Base-by-base conservation (phyloP, 2,797 vertebrate genomes). In the Odontamblyopus rebecca region DNA sequence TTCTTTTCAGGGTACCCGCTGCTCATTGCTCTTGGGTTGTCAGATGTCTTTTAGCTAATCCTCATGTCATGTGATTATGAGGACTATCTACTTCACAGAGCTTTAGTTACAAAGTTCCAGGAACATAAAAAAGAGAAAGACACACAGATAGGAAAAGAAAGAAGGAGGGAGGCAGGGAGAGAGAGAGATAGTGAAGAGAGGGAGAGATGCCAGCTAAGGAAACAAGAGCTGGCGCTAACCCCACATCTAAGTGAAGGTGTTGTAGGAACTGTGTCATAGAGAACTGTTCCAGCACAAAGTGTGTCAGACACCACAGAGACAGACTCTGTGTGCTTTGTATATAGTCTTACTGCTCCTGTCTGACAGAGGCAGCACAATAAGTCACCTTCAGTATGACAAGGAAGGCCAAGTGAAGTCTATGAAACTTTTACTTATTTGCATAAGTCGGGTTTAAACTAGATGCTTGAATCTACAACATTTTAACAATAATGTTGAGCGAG, bases 321-420 rank as follows among this genome's bases (percentile, higher is more conserved):
- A 35, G 81, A 82, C 87, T 87, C 88, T 92, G 90, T 92, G 57
- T 38, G 9, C 8, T 38, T 8, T 38, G 35, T 38, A 38, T 38
- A 38, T 38, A 38, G 8, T 38, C 1, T 38, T 38, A 38, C 66
- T 73, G 67, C 76, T 66, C 65, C 54, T 12, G 69, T 72, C 76
- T 82, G 84, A 87, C 78, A 85, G 66, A 70, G 35, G 35, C 35
- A 38, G 35, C 35, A 38, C 35, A 38, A 38, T 38, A 38, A 38
- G 7, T 38, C 35, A 35, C 27, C 12, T 61, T 63, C 48, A 64
- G 7, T 2, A n/a, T 18, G 27, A 61, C 60, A 6, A 38, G 60
- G 30, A 15, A 8, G 16, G 16, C 6, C 18, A 23, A 30, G 29
- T 19, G 1, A 32, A 35, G 30, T 61, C 30, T 30, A 15, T 30